These are phyloP conservation scores for Anastrepha ludens DNA, from an alignment of 1,140 invertebrate genomes.

Conservation along the genomic window DNA sequence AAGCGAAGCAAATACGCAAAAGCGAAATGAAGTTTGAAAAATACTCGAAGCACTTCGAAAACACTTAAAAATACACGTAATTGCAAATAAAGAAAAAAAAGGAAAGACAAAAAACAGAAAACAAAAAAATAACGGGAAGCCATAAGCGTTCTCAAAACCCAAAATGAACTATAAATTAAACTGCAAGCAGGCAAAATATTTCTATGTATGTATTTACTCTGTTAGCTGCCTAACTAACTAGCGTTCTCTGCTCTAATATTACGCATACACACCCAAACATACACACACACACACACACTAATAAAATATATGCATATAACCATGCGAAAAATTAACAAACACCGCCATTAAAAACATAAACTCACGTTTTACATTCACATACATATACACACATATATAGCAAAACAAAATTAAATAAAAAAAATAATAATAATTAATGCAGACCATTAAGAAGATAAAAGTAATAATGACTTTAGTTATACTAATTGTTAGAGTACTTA, in stretches of 20 bases:
- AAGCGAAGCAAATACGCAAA: background rate
- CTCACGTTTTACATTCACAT: conserved; percentile 30
- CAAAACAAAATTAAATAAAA: conserved; percentile 30
- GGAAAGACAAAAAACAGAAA: background rate
- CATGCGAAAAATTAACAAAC: background rate
- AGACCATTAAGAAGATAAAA: background rate
- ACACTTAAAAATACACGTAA: background rate
- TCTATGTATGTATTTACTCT: conserved; percentile 30
- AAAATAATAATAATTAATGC: background rate
- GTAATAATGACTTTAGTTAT: conserved; percentile 20
- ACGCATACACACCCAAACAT: background rate
- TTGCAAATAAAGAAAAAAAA: background rate
- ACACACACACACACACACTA: background rate
- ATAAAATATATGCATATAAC: background rate
- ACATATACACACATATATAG: background rate
- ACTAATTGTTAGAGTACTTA: conserved; percentile 29
- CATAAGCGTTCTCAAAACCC: background rate
- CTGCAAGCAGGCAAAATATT: background rate
- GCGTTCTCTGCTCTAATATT: conserved; percentile 4
- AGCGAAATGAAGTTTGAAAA: background rate
- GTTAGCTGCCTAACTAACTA: conserved; percentile 43
- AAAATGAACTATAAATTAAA: background rate
- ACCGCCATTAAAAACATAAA: conserved; percentile 12
- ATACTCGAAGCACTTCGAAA: background rate
- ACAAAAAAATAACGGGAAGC: background rate